Evolutionary conservation across 2,113 vertebrate species (phyloP).

Genomic region (Xenopus laevis): DNA sequence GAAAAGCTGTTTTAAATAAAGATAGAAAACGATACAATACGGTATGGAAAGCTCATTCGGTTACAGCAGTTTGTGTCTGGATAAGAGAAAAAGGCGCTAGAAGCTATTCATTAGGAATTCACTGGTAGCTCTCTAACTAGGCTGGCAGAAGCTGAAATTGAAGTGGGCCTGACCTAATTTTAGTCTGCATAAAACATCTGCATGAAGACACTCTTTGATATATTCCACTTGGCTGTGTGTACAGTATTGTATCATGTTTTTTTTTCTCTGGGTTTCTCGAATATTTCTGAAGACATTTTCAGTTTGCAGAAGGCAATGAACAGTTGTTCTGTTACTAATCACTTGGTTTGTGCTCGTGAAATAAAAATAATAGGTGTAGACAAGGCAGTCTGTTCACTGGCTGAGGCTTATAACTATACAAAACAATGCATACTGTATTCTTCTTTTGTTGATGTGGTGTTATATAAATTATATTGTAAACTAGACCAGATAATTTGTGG

Average conservation of each 20-base stretch:
- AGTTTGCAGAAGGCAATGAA: slow-evolving; percentile 77
- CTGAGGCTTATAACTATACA: background rate
- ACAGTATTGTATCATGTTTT: slow-evolving; percentile 75
- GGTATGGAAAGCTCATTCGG: slow-evolving; percentile 69
- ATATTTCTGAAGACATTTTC: slow-evolving; percentile 74
- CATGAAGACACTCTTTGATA: slow-evolving; percentile 82
- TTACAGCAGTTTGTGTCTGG: slow-evolving; percentile 76
- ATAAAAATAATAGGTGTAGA: slow-evolving; percentile 77
- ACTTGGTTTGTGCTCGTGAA: slow-evolving; percentile 65
- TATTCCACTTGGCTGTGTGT: slow-evolving; percentile 75
- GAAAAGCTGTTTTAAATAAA: slow-evolving; percentile 71
- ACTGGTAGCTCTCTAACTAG: slow-evolving; percentile 83
- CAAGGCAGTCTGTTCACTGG: slow-evolving; percentile 64
- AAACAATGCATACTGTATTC: background rate
- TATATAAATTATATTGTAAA: background rate
- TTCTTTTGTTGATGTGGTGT: background rate
- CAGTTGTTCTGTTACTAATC: slow-evolving; percentile 76
- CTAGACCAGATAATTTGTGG: background rate
- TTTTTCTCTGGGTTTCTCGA: slow-evolving; percentile 66
- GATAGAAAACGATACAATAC: slow-evolving; percentile 67
- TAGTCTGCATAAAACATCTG: slow-evolving; percentile 83
- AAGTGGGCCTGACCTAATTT: slow-evolving; percentile 86
- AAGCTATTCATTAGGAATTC: slow-evolving; percentile 84
- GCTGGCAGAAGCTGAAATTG: slow-evolving; percentile 81
- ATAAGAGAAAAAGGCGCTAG: slow-evolving; percentile 76